A percentile compares a stretch with the other conserved stretches of the same genome.
Evolutionary conservation across 1,140 invertebrate genomes (phyloP).

Genomic region (Monomorium pharaonis): DNA sequence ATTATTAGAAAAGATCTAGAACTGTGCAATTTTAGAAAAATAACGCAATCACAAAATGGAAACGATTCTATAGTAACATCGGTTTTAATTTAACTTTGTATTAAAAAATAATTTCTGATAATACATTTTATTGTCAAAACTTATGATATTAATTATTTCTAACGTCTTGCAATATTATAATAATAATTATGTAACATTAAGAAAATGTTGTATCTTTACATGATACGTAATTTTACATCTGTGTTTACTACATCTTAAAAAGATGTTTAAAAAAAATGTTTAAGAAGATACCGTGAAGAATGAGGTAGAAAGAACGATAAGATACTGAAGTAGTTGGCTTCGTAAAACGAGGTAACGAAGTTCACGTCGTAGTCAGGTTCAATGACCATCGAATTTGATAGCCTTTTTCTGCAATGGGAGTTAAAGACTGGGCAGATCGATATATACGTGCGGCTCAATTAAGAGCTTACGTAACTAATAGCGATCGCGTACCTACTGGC

Average conservation of each 20-base stretch:
- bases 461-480: conserved; percentile 58
- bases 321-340: background rate
- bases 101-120: background rate
- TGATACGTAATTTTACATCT: background rate
- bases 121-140: background rate
- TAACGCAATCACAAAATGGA: background rate
- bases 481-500: conserved; percentile 16
- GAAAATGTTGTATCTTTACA: background rate
- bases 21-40: background rate
- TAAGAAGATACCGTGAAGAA: background rate
- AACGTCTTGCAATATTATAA: background rate
- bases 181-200: background rate
- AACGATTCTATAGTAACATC: background rate
- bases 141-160: background rate
- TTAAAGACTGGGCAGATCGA: conserved; percentile 6
- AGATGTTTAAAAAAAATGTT: background rate
- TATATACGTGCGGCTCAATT: conserved; percentile 35
- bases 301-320: background rate
- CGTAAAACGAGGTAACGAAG: conserved; percentile 38
- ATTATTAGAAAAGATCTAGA: background rate
- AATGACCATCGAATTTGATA: conserved; percentile 53
- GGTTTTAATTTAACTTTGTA: background rate
- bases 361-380: conserved; percentile 29
- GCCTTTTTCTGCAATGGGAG: conserved; percentile 3
- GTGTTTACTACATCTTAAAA: background rate